Evolutionary conservation across 64 coral and sea anemone species (phyloP).

Genomic region (Trachythela sp.): DNA sequence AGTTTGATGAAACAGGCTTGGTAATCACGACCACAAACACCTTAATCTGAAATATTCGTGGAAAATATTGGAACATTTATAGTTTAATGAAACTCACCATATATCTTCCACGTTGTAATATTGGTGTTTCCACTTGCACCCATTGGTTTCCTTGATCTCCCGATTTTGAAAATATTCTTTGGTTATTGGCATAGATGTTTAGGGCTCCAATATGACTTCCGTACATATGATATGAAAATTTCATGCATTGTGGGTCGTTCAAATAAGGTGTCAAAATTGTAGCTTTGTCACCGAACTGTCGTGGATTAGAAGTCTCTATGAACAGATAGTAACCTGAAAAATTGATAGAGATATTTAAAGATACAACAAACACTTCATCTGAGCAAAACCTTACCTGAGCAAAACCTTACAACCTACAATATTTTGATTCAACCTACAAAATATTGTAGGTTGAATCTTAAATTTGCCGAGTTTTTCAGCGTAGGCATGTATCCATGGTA

Average conservation of each 20-base stretch:
- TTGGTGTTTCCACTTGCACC: constrained; percentile 6
- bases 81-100: no score
- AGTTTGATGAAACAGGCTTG: not conserved
- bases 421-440: no score
- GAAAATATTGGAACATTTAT: no score
- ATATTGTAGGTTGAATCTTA: no score
- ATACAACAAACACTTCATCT: no score
- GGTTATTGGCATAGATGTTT: not conserved
- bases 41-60: no score
- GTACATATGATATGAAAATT: constrained; percentile 57
- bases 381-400: no score
- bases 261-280: constrained; percentile 13
- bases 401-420: no score
- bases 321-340: constrained; percentile 51
- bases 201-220: constrained; percentile 26
- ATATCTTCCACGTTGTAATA: constrained; percentile 25
- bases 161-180: not conserved
- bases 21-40: no score
- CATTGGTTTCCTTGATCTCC: constrained; percentile 35
- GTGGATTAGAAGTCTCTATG: constrained; percentile 41
- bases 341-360: not conserved
- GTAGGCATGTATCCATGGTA: no score
- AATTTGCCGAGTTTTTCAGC: no score
- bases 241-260: constrained; percentile 33
- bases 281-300: constrained; percentile 27